phyloP scores from a whole-genome alignment of 1,140 invertebrate species.

The Coelopa frigida region DNA sequence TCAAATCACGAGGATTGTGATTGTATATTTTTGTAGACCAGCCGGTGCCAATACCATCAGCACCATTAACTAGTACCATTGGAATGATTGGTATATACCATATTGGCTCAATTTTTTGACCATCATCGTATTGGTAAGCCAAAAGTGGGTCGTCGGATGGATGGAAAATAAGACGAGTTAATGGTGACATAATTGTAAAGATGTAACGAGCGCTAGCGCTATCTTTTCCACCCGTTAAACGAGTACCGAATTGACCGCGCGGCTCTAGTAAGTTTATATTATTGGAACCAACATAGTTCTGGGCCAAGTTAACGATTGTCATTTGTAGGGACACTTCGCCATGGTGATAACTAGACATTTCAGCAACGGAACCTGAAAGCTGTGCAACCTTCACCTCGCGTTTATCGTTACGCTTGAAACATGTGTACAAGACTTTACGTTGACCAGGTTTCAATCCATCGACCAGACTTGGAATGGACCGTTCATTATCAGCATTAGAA shows the following conservation, averaged over 20 bases:
- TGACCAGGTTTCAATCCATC: slow-evolving; percentile 98
- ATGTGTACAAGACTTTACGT: slow-evolving; percentile 92
- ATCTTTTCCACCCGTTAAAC: slow-evolving; percentile 86
- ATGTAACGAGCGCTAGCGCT: slow-evolving; percentile 97
- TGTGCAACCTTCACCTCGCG: slow-evolving; percentile 97
- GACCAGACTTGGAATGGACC: slow-evolving; percentile 90
- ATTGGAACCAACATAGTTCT: slow-evolving; percentile 97
- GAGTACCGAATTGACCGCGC: slow-evolving; percentile 93
- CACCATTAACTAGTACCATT: slow-evolving; percentile 94
- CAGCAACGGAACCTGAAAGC: slow-evolving; percentile 93
- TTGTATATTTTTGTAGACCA: slow-evolving; percentile 99
- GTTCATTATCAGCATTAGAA: slow-evolving; percentile 93
- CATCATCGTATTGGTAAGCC: slow-evolving; percentile 87
- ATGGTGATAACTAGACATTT: slow-evolving; percentile 97
- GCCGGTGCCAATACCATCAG: slow-evolving; percentile 97
- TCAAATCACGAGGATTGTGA: slow-evolving; percentile 90
- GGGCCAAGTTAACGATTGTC: slow-evolving; percentile 96
- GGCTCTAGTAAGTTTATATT: slow-evolving; percentile 96
- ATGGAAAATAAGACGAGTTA: slow-evolving; percentile 82
- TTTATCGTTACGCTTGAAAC: slow-evolving; percentile 94
- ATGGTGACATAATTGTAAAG: slow-evolving; percentile 78
- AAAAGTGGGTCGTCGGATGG: slow-evolving; percentile 84
- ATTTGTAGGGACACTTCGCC: slow-evolving; percentile 91
- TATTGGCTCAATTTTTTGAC: slow-evolving; percentile 86
- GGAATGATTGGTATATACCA: slow-evolving; percentile 95